Percentiles rank a stretch among this genome's conserved stretches.
phyloP scores from a whole-genome alignment of 1,140 invertebrate genomes.

The Phocides pigmalion region DNA sequence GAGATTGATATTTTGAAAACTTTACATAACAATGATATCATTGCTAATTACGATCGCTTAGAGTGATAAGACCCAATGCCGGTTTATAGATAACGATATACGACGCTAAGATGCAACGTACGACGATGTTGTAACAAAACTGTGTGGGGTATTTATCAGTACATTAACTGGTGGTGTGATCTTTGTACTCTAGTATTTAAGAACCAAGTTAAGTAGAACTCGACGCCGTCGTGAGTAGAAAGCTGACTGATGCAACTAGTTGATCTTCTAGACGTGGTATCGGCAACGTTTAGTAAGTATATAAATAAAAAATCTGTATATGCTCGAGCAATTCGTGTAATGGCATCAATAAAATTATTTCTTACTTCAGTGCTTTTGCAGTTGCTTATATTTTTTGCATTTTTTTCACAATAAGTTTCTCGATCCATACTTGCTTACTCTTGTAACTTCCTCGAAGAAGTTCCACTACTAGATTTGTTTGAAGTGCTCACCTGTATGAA shows the following conservation, averaged over 20 bases:
- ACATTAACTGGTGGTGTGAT: background rate
- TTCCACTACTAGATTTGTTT: no score
- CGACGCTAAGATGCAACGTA: slow-evolving; percentile 19
- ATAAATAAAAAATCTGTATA: no score
- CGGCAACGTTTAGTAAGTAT: no score
- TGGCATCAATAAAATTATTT: no score
- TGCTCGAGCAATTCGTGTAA: no score
- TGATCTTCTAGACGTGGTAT: background rate
- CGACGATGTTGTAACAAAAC: slow-evolving; percentile 22
- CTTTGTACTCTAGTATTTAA: background rate
- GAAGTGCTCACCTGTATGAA: no score
- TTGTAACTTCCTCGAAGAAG: no score
- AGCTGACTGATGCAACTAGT: background rate
- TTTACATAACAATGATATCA: slow-evolving; percentile 28
- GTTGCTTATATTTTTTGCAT: no score
- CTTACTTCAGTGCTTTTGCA: no score
- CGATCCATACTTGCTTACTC: no score
- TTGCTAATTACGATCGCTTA: slow-evolving; percentile 28
- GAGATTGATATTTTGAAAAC: slow-evolving; percentile 16
- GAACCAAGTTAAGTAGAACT: background rate
- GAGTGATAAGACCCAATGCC: slow-evolving; percentile 21
- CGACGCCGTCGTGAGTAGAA: background rate
- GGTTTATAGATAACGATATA: slow-evolving; percentile 18
- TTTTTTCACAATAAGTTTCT: no score
- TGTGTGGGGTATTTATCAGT: slow-evolving; percentile 7